Evolutionary conservation across 1,140 invertebrate species (phyloP).

Genomic region (Oreohelix idahoensis): DNA sequence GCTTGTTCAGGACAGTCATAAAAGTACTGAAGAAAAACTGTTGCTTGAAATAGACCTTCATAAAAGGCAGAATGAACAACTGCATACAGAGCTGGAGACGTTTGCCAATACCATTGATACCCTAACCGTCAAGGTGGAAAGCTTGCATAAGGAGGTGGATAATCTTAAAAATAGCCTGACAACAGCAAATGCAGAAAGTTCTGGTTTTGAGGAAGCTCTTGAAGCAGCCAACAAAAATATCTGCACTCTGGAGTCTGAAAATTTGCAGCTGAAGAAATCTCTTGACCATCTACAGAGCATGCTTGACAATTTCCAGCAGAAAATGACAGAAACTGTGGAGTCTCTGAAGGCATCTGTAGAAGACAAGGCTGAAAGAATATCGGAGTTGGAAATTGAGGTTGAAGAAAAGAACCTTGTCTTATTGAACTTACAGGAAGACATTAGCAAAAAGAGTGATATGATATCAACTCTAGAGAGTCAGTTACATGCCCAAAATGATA

Average conservation of each 20-base stretch:
- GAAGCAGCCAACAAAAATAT: conserved; percentile 35
- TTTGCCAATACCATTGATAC: not conserved
- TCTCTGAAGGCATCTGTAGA: conserved; percentile 21
- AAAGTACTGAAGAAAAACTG: not conserved
- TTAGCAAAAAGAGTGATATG: no score
- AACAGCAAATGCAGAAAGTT: conserved; percentile 13
- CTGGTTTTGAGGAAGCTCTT: conserved; percentile 28
- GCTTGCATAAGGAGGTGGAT: not conserved
- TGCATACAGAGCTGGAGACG: not conserved
- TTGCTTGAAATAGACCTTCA: not conserved
- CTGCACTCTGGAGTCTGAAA: conserved; percentile 6
- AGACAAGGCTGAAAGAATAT: conserved; percentile 45
- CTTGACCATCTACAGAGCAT: conserved; percentile 35
- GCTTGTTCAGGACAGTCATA: not conserved
- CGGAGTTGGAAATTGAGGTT: conserved; percentile 28
- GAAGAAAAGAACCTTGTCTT: conserved; percentile 12
- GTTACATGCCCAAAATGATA: not conserved
- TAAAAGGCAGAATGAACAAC: not conserved
- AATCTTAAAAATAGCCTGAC: not conserved
- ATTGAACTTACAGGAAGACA: no score
- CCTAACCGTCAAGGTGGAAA: not conserved
- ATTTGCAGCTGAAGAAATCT: conserved; percentile 9
- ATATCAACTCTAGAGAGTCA: conserved; percentile 21
- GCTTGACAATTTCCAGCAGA: conserved; percentile 29
- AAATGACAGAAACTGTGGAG: conserved; percentile 40